Evolutionary conservation across 2,797 vertebrate species (phyloP).

Genomic region (Enteromius fasciolatus): DNA sequence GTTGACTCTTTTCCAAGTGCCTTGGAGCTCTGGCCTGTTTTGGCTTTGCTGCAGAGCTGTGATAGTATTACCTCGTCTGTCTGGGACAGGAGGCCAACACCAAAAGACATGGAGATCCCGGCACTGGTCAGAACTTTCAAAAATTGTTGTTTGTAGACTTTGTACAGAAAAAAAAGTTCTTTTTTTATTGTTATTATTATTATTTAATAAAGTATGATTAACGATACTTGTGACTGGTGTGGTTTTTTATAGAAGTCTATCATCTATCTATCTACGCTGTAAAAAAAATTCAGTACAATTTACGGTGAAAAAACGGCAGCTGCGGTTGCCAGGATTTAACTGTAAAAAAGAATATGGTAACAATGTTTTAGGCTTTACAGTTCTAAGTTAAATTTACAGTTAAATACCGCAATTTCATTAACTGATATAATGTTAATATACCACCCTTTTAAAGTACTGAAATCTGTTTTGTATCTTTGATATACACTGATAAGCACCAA

Average conservation of each 20-base stretch:
- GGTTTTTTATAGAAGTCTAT: background rate
- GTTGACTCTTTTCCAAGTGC: conserved; percentile 91
- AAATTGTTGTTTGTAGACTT: conserved; percentile 96
- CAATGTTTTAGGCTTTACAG: too few species aligned
- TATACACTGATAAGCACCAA: too few species aligned
- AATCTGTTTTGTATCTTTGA: too few species aligned
- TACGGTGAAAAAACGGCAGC: too few species aligned
- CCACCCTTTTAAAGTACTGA: too few species aligned
- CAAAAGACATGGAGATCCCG: conserved; percentile 68
- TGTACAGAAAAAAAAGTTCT: conserved; percentile 96
- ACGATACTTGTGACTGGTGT: conserved; percentile 56
- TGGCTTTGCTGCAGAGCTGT: conserved; percentile 80
- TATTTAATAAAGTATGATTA: conserved; percentile 96
- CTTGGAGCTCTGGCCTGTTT: conserved; percentile 82
- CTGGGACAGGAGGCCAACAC: conserved; percentile 74
- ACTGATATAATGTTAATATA: too few species aligned
- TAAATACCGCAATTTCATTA: too few species aligned
- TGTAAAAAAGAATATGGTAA: too few species aligned
- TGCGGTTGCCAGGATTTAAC: too few species aligned
- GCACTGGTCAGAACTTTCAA: conserved; percentile 82
- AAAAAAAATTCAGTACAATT: too few species aligned
- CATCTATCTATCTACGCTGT: background rate
- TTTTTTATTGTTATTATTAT: conserved; percentile 84
- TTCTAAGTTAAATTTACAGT: too few species aligned
- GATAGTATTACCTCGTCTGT: conserved; percentile 85